Percentiles rank a stretch among this genome's conserved stretches.
Evolutionary conservation across 1,140 invertebrate species (phyloP).

Genomic region (Zaprionus davidi): DNA sequence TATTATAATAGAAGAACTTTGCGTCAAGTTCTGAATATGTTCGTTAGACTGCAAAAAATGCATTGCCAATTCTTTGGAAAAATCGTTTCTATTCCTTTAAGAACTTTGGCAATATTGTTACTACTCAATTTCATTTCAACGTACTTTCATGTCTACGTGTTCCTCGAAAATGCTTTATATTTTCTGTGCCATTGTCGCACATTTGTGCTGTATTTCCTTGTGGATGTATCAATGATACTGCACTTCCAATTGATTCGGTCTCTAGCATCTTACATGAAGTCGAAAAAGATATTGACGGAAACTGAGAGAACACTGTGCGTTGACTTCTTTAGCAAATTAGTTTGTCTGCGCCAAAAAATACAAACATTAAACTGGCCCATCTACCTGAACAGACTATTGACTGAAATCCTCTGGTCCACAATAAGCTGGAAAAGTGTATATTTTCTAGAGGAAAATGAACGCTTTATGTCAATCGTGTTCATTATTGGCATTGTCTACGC

Average conservation of each 20-base stretch:
- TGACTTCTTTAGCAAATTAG: neutral
- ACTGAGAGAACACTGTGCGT: neutral
- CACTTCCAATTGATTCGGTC: neutral
- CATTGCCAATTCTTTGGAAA: slow-evolving; percentile 2
- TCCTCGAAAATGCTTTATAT: no score
- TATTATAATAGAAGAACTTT: neutral
- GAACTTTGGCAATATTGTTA: neutral
- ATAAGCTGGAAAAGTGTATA: neutral
- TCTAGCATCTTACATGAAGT: neutral
- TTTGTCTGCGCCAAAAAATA: neutral
- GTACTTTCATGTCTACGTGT: neutral
- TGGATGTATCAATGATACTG: neutral
- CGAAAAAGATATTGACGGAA: neutral
- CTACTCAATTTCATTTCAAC: neutral
- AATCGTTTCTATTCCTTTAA: neutral
- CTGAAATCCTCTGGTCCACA: neutral
- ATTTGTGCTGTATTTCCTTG: neutral
- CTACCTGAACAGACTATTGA: neutral
- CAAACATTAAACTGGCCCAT: neutral
- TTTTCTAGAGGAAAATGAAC: neutral
- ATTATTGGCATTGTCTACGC: neutral
- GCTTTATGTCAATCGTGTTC: neutral
- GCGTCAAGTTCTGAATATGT: neutral
- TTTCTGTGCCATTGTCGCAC: neutral
- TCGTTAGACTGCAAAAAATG: neutral